These are phyloP conservation scores for Marronus borbonicus DNA, from an alignment of 2,888 invertebrate species.

Conservation along the genomic window DNA sequence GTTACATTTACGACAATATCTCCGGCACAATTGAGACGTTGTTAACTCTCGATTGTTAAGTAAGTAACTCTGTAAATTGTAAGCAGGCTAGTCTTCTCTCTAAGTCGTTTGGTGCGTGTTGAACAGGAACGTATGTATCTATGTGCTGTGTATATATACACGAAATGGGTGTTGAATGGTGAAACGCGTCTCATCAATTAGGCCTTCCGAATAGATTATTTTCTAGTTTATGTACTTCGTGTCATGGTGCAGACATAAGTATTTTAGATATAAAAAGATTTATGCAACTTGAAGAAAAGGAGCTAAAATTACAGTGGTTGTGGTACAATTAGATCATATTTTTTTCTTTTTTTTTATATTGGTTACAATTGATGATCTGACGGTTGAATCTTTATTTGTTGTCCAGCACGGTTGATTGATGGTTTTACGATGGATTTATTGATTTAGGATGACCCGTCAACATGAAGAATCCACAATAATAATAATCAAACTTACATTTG, in stretches of 20 bases:
- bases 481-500: too few species aligned
- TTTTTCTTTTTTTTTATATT: too few species aligned
- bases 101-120: too few species aligned
- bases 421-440: not conserved
- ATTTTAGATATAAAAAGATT: not conserved
- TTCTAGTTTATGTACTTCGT: conserved; percentile 9
- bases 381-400: too few species aligned
- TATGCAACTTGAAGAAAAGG: not conserved
- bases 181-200: conserved; percentile 13
- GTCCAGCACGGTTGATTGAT: too few species aligned
- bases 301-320: too few species aligned
- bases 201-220: conserved; percentile 17
- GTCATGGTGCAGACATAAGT: not conserved
- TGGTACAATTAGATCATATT: too few species aligned
- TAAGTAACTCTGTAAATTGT: conserved; percentile 18
- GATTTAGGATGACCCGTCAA: too few species aligned
- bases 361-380: too few species aligned
- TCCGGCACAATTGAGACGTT: conserved; percentile 41
- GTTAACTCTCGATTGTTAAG: conserved; percentile 41
- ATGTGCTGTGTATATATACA: too few species aligned
- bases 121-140: too few species aligned
- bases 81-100: not conserved
- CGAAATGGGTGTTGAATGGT: not conserved
- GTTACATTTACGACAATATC: conserved; percentile 45
- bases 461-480: too few species aligned